phyloP scores from a whole-genome alignment of 92 coral and sea anemone species.

The Porites evermanni region DNA sequence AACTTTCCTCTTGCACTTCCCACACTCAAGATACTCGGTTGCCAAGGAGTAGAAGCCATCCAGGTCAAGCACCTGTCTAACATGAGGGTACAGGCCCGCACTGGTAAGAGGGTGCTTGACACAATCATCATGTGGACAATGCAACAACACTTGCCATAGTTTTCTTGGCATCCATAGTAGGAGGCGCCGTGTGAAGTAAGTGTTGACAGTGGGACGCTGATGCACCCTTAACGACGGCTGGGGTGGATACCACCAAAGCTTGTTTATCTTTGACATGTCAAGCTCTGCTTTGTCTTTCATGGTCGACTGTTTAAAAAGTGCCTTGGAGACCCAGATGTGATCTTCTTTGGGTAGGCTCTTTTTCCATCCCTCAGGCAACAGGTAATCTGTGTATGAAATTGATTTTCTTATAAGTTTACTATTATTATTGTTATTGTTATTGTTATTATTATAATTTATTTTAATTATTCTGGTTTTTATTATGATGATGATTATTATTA shows the following conservation, averaged over 20 bases:
- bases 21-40: conserved; percentile 50
- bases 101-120: conserved; percentile 49
- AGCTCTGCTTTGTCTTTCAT: too few relatives aligned
- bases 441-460: too few relatives aligned
- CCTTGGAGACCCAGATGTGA: too few relatives aligned
- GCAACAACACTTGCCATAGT: conserved; percentile 29
- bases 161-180: conserved; percentile 68
- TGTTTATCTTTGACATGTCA: too few relatives aligned
- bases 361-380: too few relatives aligned
- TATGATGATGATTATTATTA: too few relatives aligned
- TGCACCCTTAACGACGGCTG: conserved; percentile 28
- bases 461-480: too few relatives aligned
- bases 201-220: conserved; percentile 38
- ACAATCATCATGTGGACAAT: conserved; percentile 61
- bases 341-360: too few relatives aligned
- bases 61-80: conserved; percentile 60
- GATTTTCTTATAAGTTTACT: neutral
- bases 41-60: conserved; percentile 61
- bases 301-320: too few relatives aligned
- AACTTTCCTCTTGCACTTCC: conserved; percentile 42
- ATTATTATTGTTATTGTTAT: too few relatives aligned
- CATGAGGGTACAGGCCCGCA: conserved; percentile 51
- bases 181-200: conserved; percentile 54
- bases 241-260: too few relatives aligned
- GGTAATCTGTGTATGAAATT: too few relatives aligned